Conservation (phyloP, 2,113 vertebrate genomes). For the Himantopus leucocephalus region DNA sequence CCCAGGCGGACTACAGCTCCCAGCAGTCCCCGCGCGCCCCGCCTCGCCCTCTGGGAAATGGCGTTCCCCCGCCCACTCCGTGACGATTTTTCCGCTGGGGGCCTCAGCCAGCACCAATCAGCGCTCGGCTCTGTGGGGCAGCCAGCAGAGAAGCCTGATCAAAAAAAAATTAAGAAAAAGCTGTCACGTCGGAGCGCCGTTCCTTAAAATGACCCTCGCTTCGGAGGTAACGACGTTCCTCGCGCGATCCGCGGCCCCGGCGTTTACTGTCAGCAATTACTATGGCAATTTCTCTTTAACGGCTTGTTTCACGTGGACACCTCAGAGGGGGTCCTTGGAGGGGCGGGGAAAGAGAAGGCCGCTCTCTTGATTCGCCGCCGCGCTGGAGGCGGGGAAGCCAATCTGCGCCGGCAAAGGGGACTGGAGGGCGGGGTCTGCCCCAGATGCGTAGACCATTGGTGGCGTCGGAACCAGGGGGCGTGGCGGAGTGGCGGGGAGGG, state of each 20-base stretch:
- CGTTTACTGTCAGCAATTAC: background rate
- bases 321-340: background rate
- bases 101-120: background rate
- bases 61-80: background rate
- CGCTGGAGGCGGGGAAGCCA: background rate
- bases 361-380: background rate
- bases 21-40: background rate
- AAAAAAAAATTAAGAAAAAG: too few relatives aligned
- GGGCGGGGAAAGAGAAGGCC: background rate
- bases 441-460: fast-evolving
- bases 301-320: background rate
- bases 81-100: fast-evolving
- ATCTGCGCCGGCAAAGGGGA: background rate
- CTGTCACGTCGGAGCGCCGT: fast-evolving
- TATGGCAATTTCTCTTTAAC: background rate
- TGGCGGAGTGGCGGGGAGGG: background rate
- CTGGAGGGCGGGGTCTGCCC: fast-evolving
- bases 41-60: background rate
- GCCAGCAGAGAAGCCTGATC: fast-evolving
- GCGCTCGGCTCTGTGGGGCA: background rate
- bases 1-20: background rate
- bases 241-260: fast-evolving
- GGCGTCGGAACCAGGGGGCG: background rate
- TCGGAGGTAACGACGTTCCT: background rate
- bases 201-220: background rate